These are phyloP conservation scores for Pseudorhombus dupliciocellatus DNA, from an alignment of 2,113 vertebrate species.

Conservation along the genomic window DNA sequence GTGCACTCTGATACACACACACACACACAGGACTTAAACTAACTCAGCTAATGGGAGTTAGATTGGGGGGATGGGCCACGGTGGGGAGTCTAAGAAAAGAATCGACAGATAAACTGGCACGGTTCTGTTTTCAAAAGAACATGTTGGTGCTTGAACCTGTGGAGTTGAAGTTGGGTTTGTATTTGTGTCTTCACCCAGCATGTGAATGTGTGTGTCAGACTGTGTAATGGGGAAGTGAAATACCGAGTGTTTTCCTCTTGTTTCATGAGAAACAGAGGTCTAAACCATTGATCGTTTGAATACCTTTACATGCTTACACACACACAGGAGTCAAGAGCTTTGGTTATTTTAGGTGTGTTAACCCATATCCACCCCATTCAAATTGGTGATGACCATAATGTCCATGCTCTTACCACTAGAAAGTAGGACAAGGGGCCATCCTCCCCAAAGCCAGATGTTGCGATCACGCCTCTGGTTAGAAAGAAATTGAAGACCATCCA, in stretches of 20 bases:
- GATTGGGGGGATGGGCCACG: not conserved
- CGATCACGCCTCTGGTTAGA: not conserved
- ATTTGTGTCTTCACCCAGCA: not conserved
- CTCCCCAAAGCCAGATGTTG: not conserved
- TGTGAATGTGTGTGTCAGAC: not conserved
- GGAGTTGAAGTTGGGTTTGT: not conserved
- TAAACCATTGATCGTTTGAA: conserved; percentile 29
- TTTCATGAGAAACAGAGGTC: conserved; percentile 31
- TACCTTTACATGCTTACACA: conserved; percentile 15
- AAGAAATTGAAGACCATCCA: not conserved
- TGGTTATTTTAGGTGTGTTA: not conserved
- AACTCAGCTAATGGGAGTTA: not conserved
- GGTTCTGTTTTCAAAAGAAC: not conserved
- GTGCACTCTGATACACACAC: conserved; percentile 23
- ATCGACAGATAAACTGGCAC: conserved; percentile 1
- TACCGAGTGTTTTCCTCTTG: not conserved
- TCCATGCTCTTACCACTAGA: not conserved
- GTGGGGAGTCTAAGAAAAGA: not conserved
- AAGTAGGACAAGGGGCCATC: too few relatives aligned
- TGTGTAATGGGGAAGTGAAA: not conserved
- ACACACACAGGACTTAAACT: not conserved
- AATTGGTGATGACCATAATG: not conserved
- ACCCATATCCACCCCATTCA: too few relatives aligned
- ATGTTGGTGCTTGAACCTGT: not conserved
- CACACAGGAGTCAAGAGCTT: not conserved